Evolutionary conservation across 2,113 vertebrate species (phyloP).

Genomic region (Caretta caretta): DNA sequence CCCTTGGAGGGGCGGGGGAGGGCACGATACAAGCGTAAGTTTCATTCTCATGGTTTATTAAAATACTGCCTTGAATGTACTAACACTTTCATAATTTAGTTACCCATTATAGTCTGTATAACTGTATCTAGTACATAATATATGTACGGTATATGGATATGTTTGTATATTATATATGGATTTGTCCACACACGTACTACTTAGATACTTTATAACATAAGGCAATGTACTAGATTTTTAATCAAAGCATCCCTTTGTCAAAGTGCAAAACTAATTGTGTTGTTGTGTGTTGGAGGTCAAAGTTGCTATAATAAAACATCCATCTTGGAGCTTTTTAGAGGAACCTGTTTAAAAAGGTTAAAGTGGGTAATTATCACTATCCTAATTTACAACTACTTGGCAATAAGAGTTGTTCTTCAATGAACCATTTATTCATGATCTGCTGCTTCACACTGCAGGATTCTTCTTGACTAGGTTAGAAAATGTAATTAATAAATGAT

Average conservation of each 20-base stretch:
- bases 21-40: not conserved
- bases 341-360: slow-evolving; percentile 83
- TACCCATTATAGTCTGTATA: not conserved
- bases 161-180: not conserved
- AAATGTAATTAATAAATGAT: slow-evolving; percentile 86
- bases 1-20: rapidly evolving
- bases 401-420: slow-evolving; percentile 82
- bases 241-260: slow-evolving; percentile 74
- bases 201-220: slow-evolving; percentile 32
- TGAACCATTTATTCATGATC: slow-evolving; percentile 82
- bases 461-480: slow-evolving; percentile 82
- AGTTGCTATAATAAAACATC: slow-evolving; percentile 80
- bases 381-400: slow-evolving; percentile 82
- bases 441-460: slow-evolving; percentile 75
- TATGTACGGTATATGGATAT: not conserved
- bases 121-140: not conserved
- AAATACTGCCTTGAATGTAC: not conserved
- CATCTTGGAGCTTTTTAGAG: slow-evolving; percentile 80
- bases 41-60: not conserved
- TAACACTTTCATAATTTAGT: not conserved
- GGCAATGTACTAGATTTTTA: slow-evolving; percentile 13
- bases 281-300: slow-evolving; percentile 77
- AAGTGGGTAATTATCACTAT: slow-evolving; percentile 83
- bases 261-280: slow-evolving; percentile 75
- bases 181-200: not conserved